Base-by-base conservation (phyloP, 2,888 invertebrate species). In the Acanthopleura granulata region DNA sequence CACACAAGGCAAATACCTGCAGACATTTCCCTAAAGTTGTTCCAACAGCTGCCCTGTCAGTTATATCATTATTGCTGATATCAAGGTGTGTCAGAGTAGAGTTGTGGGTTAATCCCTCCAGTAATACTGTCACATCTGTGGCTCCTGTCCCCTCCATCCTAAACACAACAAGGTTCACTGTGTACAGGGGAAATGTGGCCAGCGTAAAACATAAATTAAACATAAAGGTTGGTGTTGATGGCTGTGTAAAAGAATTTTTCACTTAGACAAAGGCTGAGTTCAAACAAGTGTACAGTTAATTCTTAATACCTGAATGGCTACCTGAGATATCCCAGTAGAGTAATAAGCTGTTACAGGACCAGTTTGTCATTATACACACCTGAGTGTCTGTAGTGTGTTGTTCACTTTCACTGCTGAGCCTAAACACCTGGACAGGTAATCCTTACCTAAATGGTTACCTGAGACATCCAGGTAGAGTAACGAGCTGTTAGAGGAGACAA, bases 281-380 rank as follows among this genome's bases (percentile, higher is more conserved):
- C 22, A 85, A 82, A 80, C 83, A 83, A 30, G 86, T 75, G 11
- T 86, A 86, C 78, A 88, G 85, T 76, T 78, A 88, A 76, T 88
- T 87, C 73, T 84, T 86, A n/a, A n/a, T n/a, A 15, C 87, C 88
- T 3, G 87, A 81, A 74, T 82, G 81, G 76, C 87, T 88, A 74
- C 84, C 83, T 22, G 87, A 86, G 9, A 88, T 81, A 77, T 88
- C 85, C 30, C 87, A 75, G 74, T 83, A 84, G 11, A 79, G 78
- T 22, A 88, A 74, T 4, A 82, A 81, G 15, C 75, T 79, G 72
- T 87, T 87, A 15, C 78, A 78, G 49, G 72, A 75, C 74, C 87
- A 57, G 57, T 57, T 22, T 57, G 57, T 57, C 18, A 57, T 57
- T 18, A 72, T 49, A 61, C 76, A 18, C 72, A 79, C 79, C 73